These are phyloP conservation scores for Macrophya annulata DNA, from an alignment of 2,888 invertebrate genomes.

Conservation along the genomic window DNA sequence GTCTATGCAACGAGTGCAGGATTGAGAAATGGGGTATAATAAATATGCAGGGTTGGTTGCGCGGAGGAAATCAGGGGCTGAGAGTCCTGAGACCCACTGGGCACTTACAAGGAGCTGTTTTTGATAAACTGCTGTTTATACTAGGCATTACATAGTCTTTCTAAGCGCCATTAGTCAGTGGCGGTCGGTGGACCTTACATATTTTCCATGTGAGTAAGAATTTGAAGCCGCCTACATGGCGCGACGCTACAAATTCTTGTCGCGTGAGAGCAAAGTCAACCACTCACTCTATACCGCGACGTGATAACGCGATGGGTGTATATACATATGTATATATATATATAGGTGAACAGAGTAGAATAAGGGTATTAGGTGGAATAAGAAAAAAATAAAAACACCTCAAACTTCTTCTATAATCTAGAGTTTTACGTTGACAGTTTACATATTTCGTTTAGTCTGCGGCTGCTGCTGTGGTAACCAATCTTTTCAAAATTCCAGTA, in stretches of 20 bases:
- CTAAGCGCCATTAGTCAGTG: constrained; percentile 54
- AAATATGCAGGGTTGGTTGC: not conserved
- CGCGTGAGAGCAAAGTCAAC: constrained; percentile 54
- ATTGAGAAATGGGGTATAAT: constrained; percentile 44
- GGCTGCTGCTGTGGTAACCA: not conserved
- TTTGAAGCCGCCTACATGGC: constrained; percentile 49
- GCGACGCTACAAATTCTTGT: constrained; percentile 50
- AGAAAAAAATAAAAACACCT: not conserved
- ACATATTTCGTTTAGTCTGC: constrained; percentile 34
- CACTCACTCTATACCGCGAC: constrained; percentile 45
- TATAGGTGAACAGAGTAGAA: not conserved
- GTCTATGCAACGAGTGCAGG: not conserved
- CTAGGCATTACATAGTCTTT: constrained; percentile 52
- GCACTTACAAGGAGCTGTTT: constrained; percentile 55
- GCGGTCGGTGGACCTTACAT: constrained; percentile 53
- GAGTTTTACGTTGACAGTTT: constrained; percentile 34
- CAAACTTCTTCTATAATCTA: constrained; percentile 1
- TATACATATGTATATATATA: no score
- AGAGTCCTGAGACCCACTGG: constrained; percentile 54
- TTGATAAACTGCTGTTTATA: constrained; percentile 56
- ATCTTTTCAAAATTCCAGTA: constrained; percentile 3
- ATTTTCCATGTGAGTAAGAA: constrained; percentile 54
- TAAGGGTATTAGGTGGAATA: constrained; percentile 9
- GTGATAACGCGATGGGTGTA: constrained; percentile 43
- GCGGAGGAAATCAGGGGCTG: constrained; percentile 29